Evolutionary conservation across 2,797 vertebrate species (phyloP).

Genomic region (Pseudomugil tenellus): DNA sequence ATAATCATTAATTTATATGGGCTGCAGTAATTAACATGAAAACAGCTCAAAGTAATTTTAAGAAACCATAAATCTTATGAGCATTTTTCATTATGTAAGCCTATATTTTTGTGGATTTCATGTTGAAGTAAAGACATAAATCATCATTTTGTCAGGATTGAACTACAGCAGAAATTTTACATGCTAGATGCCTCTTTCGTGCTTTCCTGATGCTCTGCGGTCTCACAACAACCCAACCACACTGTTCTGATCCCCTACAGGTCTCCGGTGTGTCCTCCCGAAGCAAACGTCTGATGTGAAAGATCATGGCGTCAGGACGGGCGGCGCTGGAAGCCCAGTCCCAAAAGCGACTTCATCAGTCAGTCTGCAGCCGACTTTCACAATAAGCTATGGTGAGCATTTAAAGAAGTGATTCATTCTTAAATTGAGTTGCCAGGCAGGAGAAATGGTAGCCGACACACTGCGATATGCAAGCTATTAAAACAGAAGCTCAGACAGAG

Average conservation of each 20-base stretch:
- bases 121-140: too few relatives aligned
- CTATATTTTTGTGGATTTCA: too few relatives aligned
- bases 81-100: slow-evolving; percentile 45
- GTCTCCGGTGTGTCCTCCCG: slow-evolving; percentile 8
- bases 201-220: slow-evolving; percentile 30
- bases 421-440: slow-evolving; percentile 73
- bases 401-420: slow-evolving; percentile 60
- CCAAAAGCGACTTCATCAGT: slow-evolving; percentile 53
- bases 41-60: neutral
- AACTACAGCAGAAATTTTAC: too few relatives aligned
- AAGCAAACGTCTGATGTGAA: slow-evolving; percentile 23
- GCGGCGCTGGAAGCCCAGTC: slow-evolving; percentile 28
- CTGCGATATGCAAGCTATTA: slow-evolving; percentile 70
- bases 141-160: too few relatives aligned
- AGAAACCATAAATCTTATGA: slow-evolving; percentile 39
- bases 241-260: neutral
- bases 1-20: too few relatives aligned
- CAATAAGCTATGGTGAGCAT: slow-evolving; percentile 64
- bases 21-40: too few relatives aligned
- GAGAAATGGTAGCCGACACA: slow-evolving; percentile 62
- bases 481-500: slow-evolving; percentile 79
- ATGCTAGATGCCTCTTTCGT: too few relatives aligned
- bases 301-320: slow-evolving; percentile 43
- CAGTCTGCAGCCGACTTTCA: slow-evolving; percentile 52
- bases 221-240: neutral